A percentile compares a stretch with the other conserved stretches of the same genome.
Evolutionary conservation across 92 coral and sea anemone genomes (phyloP).

Genomic region (Parazoanthus swiftii): DNA sequence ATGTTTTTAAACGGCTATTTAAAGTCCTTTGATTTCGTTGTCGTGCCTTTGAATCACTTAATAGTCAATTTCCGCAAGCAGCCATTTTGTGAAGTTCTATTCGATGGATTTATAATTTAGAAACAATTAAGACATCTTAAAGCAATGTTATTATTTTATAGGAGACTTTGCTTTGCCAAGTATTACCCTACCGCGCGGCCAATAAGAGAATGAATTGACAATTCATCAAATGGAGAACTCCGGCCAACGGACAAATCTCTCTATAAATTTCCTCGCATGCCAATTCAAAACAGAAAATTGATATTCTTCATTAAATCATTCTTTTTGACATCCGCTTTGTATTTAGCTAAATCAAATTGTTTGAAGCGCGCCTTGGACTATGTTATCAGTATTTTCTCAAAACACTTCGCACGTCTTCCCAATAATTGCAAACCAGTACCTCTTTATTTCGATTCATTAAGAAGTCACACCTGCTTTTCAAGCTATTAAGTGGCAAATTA

Average conservation of each 20-base stretch:
- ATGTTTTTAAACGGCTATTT: slow-evolving; percentile 3
- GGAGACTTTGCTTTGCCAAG: background rate
- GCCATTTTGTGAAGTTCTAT: slow-evolving; percentile 21
- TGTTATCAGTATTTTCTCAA: background rate
- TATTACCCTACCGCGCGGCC: background rate
- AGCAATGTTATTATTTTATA: slow-evolving; percentile 22
- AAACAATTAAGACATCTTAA: slow-evolving; percentile 41
- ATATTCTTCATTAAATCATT: background rate
- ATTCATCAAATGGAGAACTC: background rate
- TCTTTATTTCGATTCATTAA: slow-evolving; percentile 60
- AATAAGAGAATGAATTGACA: background rate
- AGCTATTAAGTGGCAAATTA: slow-evolving; percentile 60
- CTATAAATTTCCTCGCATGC: background rate
- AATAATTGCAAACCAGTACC: slow-evolving; percentile 17
- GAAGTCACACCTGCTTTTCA: slow-evolving; percentile 60
- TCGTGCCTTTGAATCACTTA: slow-evolving; percentile 4
- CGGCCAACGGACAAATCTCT: background rate
- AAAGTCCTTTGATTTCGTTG: background rate
- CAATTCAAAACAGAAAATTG: background rate
- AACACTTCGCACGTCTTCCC: background rate
- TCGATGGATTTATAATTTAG: slow-evolving; percentile 27
- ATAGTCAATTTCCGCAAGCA: slow-evolving; percentile 35
- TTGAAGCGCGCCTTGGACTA: background rate
- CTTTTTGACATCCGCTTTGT: background rate
- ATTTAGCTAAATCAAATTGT: slow-evolving; percentile 11